Percentiles rank a stretch among this genome's conserved stretches.
Conservation (phyloP, 2,797 vertebrate genomes). For the Acanthurus leucopareius region DNA sequence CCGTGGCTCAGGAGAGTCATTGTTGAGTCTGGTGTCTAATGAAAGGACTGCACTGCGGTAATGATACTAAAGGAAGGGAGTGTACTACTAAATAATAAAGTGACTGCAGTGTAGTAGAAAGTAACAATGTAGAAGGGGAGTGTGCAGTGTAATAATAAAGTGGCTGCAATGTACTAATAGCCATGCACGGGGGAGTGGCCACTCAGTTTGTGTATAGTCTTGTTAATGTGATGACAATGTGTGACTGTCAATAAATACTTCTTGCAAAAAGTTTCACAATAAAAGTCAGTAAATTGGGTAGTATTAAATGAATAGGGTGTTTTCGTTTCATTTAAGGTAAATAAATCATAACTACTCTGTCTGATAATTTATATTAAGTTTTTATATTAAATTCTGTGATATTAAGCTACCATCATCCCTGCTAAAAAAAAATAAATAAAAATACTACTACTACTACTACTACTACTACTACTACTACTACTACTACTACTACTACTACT, state of each 20-base stretch:
- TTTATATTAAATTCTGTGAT: not conserved
- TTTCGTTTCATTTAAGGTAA: not conserved
- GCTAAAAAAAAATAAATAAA: too few species aligned
- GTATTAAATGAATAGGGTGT: not conserved
- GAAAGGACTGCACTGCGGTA: slow-evolving; percentile 70
- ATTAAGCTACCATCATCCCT: not conserved
- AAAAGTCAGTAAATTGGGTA: not conserved
- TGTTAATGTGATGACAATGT: slow-evolving; percentile 11
- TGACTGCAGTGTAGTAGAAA: slow-evolving; percentile 59
- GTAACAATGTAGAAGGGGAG: slow-evolving; percentile 43
- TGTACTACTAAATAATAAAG: slow-evolving; percentile 71
- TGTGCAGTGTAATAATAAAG: slow-evolving; percentile 28
- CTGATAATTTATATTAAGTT: not conserved
- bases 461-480: too few species aligned
- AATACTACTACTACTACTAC: too few species aligned
- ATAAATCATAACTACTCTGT: not conserved
- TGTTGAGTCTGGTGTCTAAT: slow-evolving; percentile 62
- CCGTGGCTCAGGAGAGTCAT: slow-evolving; percentile 58
- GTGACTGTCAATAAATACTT: not conserved
- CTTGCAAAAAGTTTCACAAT: not conserved
- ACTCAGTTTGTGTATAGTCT: not conserved
- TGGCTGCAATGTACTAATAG: slow-evolving; percentile 30
- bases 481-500: too few species aligned
- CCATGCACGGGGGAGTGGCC: slow-evolving; percentile 1
- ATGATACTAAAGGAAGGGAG: slow-evolving; percentile 63